Base-by-base conservation (phyloP, 2,888 invertebrate species). In the Cheilosia vernalis region DNA sequence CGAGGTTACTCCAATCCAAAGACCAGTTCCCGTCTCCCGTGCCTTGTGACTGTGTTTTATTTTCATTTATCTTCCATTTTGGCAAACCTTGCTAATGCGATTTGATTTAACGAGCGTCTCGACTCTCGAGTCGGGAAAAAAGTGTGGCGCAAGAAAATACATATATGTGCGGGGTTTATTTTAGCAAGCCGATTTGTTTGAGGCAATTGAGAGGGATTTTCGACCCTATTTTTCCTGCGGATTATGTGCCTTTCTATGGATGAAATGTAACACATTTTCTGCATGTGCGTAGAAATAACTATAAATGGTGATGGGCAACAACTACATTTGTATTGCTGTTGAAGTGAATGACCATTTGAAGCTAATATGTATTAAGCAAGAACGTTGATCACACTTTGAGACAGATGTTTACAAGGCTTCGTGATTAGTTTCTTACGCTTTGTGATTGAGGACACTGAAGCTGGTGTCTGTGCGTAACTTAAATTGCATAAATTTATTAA, bases 301-400 rank as follows among this genome's bases (percentile, higher is more conserved):
- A 55, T 44, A 37, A 37, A 37, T 37, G 13, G 37, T 13, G 4
- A 37, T 4, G 37, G 44, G 40, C 51, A 51, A 61, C 17, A 53
- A 10, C 21, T 69, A 69, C 64, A 17, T 37, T 37, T 37, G 37
- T 37, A 10, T 37, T 40, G 79, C 60, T 66, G 69, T 40, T 13
- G 49, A 66, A 70, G 84, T 80, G 84, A 84, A 80, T 84, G 84
- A 80, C 80, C 84, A 80, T 76, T 84, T 64, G 53, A 40, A 74
- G 74, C 60, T 13, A 24, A 64, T 67, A 83, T 61, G 55, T 27
- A 83, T 83, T 61, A 49, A 66, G n/a, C 60, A 69, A 67, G 44
- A 51, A 66, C 67, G 24, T 19, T 55, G 58, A 30, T 13, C 37
- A 49, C 49, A 58, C 17, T 47, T 64, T 47, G 24, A n/a, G 37